Conservation (phyloP, 2,888 invertebrate species). For the Drosophila borealis region DNA sequence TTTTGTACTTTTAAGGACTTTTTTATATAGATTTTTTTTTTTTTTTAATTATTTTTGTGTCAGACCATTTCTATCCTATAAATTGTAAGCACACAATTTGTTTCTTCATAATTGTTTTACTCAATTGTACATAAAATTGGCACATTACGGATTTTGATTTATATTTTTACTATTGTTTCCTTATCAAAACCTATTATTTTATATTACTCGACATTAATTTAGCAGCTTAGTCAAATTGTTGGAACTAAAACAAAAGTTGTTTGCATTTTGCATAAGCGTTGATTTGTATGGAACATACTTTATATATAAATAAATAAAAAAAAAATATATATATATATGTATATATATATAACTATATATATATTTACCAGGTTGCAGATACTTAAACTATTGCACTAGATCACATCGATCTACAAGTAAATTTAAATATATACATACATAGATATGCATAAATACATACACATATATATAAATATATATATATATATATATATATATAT, state of each 20-base stretch:
- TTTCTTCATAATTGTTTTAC: neutral
- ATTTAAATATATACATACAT: slow-evolving; percentile 26
- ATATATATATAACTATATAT: slow-evolving; percentile 7
- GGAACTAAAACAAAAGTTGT: slow-evolving; percentile 36
- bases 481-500: slow-evolving; percentile 23
- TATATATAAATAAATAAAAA: neutral
- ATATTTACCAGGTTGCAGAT: slow-evolving; percentile 49
- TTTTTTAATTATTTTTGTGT: neutral
- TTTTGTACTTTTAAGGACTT: neutral
- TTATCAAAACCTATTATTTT: slow-evolving; percentile 8
- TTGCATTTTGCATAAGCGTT: slow-evolving; percentile 53
- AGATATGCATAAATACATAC: slow-evolving; percentile 37
- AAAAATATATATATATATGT: slow-evolving; percentile 2
- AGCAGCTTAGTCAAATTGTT: slow-evolving; percentile 71
- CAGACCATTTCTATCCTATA: slow-evolving; percentile 42
- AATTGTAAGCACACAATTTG: slow-evolving; percentile 17
- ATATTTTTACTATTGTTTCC: slow-evolving; percentile 14
- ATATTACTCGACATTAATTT: slow-evolving; percentile 21
- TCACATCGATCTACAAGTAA: slow-evolving; percentile 40
- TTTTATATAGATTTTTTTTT: slow-evolving; percentile 3
- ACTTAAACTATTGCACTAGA: slow-evolving; percentile 60
- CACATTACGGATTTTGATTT: slow-evolving; percentile 9
- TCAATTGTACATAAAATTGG: slow-evolving; percentile 44
- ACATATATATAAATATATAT: slow-evolving; percentile 27
- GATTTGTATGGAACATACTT: slow-evolving; percentile 36